Conservation (phyloP, 2,888 invertebrate genomes). For the Zhengitettix transpicula region DNA sequence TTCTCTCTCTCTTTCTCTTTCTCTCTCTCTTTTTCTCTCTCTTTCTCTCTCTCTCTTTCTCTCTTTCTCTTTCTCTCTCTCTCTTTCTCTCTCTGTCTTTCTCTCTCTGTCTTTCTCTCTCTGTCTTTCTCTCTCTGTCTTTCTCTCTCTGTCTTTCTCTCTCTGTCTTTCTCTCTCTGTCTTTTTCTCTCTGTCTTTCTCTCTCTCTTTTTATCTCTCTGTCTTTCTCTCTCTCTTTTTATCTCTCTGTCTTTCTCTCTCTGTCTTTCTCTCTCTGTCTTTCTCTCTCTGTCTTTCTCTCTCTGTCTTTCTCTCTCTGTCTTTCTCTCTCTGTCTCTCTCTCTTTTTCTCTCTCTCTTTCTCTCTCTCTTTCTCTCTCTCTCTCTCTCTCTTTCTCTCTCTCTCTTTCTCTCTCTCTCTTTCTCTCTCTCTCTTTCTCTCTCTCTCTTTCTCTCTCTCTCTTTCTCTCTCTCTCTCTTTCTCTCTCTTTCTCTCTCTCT, state of each 20-base stretch:
- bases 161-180: not conserved
- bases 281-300: not conserved
- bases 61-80: not conserved
- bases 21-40: not conserved
- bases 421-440: not conserved
- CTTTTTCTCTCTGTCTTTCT: too few species aligned
- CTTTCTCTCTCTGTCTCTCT: not conserved
- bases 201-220: not conserved
- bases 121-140: not conserved
- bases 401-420: not conserved
- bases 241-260: not conserved
- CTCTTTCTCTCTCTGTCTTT: not conserved
- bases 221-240: not conserved
- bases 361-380: not conserved
- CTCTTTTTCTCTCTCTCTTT: not conserved
- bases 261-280: not conserved
- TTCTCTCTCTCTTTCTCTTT: not conserved
- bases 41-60: not conserved
- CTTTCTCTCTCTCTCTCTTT: not conserved
- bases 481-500: not conserved
- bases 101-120: not conserved
- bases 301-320: not conserved
- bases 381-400: not conserved
- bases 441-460: not conserved
- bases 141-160: not conserved